A percentile compares a stretch with the other conserved stretches of the same genome.
Evolutionary conservation across 2,797 vertebrate species (phyloP).

Genomic region (Etheostoma perlongum): DNA sequence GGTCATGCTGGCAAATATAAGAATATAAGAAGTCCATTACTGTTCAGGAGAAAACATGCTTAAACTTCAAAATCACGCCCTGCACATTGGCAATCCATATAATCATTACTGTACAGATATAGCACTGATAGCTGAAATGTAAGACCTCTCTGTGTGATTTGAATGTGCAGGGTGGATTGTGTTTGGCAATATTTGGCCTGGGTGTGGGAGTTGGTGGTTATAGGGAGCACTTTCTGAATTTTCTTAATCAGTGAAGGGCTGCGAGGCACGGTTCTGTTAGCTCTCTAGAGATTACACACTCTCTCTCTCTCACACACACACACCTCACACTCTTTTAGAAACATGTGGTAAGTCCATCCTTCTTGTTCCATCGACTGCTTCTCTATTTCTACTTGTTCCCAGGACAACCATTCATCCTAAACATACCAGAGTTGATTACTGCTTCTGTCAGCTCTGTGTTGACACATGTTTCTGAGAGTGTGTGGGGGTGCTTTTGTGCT

Average conservation of each 20-base stretch:
- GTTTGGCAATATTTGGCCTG: constrained; percentile 11
- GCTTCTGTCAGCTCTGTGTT: constrained; percentile 32
- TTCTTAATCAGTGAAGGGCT: constrained; percentile 29
- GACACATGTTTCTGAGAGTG: constrained; percentile 1
- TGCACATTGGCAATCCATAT: background rate
- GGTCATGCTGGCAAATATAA: background rate
- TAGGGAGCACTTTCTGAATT: constrained; percentile 17
- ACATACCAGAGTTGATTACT: constrained; percentile 61
- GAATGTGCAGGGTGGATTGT: background rate
- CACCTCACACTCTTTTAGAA: constrained; percentile 23
- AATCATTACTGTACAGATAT: background rate
- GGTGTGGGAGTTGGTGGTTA: constrained; percentile 10
- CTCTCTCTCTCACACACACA: constrained; percentile 1
- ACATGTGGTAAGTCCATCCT: constrained; percentile 24
- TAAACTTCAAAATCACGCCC: background rate
- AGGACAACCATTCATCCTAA: constrained; percentile 61
- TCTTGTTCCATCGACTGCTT: constrained; percentile 31
- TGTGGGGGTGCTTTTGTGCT: background rate
- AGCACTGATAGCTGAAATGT: background rate
- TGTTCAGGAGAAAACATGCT: background rate
- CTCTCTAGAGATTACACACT: constrained; percentile 24
- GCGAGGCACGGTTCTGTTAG: background rate
- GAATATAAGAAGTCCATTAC: background rate
- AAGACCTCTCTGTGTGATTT: background rate
- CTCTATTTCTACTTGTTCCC: constrained; percentile 55